Evolutionary conservation across 2,797 vertebrate genomes (phyloP).

Genomic region (Neomorphus geoffroyi): DNA sequence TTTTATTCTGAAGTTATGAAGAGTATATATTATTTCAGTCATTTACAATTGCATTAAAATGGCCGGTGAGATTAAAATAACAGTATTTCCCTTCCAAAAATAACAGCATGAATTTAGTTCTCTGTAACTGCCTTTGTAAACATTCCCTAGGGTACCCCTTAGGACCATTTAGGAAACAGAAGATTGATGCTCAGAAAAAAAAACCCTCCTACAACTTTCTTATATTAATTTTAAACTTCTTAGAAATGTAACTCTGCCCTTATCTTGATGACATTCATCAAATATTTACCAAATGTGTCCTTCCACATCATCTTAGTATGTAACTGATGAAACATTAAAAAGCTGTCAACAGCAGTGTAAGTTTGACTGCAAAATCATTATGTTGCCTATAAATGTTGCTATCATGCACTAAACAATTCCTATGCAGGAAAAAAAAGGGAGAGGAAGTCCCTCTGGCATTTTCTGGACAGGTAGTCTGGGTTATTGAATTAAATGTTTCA

Average conservation of each 20-base stretch:
- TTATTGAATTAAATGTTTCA: background rate
- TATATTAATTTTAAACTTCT: slow-evolving; percentile 13
- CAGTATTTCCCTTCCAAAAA: background rate
- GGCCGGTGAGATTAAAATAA: background rate
- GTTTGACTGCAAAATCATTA: slow-evolving; percentile 11
- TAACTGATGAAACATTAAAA: slow-evolving; percentile 47
- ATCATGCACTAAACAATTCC: background rate
- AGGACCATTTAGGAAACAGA: background rate
- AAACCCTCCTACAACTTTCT: background rate
- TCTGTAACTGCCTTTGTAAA: background rate
- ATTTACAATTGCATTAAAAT: background rate
- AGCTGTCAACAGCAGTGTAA: background rate
- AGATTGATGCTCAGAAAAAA: background rate
- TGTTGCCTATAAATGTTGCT: background rate
- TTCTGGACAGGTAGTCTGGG: background rate
- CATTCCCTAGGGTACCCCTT: background rate
- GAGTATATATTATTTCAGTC: background rate
- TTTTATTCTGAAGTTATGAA: background rate
- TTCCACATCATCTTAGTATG: background rate
- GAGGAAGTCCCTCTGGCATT: background rate
- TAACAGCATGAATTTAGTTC: background rate
- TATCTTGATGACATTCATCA: slow-evolving; percentile 48
- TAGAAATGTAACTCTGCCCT: slow-evolving; percentile 1
- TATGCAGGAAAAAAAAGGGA: background rate
- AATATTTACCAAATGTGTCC: slow-evolving; percentile 50